Evolutionary conservation across 2,113 vertebrate genomes (phyloP).

Genomic region (Odocoileus virginianus): DNA sequence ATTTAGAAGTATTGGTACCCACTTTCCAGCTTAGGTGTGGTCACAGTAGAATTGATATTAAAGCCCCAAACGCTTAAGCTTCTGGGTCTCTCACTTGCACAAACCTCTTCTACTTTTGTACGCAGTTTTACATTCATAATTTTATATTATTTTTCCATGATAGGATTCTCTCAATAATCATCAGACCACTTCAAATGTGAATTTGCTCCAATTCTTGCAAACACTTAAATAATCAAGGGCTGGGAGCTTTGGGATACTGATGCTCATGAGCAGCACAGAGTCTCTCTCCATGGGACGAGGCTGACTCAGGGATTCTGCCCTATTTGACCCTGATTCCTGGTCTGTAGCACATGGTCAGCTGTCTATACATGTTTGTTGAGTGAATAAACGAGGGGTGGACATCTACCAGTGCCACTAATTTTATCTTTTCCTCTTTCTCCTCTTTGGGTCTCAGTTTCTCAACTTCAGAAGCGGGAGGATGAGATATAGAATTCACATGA

Average conservation of each 20-base stretch:
- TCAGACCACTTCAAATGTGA: neutral
- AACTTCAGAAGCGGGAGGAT: neutral
- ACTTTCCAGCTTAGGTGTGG: neutral
- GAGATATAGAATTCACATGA: neutral
- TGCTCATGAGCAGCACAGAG: neutral
- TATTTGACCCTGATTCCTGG: neutral
- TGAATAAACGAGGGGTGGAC: fast-evolving
- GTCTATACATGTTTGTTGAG: neutral
- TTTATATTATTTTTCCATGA: neutral
- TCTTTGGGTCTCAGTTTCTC: neutral
- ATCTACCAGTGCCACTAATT: neutral
- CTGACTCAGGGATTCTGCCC: neutral
- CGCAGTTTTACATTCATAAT: neutral
- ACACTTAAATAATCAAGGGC: neutral
- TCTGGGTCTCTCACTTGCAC: neutral
- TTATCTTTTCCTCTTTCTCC: neutral
- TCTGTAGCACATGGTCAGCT: neutral
- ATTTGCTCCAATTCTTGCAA: neutral
- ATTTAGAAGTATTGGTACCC: neutral
- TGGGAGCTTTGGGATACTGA: neutral
- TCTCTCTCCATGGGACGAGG: neutral
- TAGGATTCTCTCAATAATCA: neutral
- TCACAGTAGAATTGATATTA: neutral
- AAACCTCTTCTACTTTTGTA: neutral
- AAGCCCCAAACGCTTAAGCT: neutral